A percentile compares a stretch with the other conserved stretches of the same genome.
These are phyloP conservation scores for Lepilemur ruficaudatus DNA, from an alignment of 2,797 vertebrate species.

Conservation along the genomic window DNA sequence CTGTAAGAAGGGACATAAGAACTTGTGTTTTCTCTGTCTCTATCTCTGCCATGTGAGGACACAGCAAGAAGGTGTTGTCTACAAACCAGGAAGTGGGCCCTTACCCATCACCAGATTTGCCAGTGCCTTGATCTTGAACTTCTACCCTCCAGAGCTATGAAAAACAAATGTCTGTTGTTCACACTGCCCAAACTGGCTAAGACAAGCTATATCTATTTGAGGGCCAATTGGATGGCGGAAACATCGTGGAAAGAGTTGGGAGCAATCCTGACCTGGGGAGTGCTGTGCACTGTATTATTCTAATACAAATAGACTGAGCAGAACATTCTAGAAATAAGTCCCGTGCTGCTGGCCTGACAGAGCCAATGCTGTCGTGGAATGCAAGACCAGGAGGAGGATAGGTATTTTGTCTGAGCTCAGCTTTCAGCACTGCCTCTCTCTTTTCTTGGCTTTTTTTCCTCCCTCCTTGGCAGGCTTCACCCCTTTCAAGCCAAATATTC, in stretches of 20 bases:
- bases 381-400: neutral
- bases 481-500: neutral
- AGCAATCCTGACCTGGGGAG: too few species aligned
- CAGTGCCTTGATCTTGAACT: neutral
- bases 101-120: neutral
- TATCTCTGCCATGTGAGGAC: neutral
- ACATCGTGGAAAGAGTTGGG: neutral
- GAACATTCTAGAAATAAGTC: neutral
- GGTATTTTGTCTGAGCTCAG: neutral
- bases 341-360: neutral
- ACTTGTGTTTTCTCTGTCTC: neutral
- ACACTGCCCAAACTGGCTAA: neutral
- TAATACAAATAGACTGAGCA: neutral
- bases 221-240: neutral
- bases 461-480: too few species aligned
- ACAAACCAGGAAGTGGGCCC: neutral
- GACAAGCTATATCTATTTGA: fast-evolving
- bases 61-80: neutral
- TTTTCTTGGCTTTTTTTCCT: neutral
- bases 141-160: neutral
- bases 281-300: fast-evolving
- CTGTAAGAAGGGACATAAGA: neutral
- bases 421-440: neutral
- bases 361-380: fast-evolving
- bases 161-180: neutral